These are phyloP conservation scores for Camptogramma bilineatum DNA, from an alignment of 2,888 invertebrate genomes.

Conservation along the genomic window DNA sequence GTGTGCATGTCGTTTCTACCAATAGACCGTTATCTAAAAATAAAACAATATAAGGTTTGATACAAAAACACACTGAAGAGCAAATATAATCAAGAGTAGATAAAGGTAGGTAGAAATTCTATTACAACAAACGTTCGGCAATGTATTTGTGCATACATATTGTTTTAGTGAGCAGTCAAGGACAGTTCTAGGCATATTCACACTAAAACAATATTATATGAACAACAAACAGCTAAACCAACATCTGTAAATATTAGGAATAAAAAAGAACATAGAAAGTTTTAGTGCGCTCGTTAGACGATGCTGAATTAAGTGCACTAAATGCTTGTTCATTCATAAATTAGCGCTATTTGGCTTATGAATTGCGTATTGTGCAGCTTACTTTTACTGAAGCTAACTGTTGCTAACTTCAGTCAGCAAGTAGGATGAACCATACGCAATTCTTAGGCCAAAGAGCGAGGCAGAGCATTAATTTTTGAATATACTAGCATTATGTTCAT, in stretches of 20 bases:
- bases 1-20: conserved; percentile 6
- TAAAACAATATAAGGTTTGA: background rate
- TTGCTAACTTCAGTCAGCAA: too few relatives aligned
- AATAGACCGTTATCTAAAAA: background rate
- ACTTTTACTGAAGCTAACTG: too few relatives aligned
- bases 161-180: background rate
- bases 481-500: too few relatives aligned
- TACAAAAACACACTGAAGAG: background rate
- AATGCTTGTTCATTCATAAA: too few relatives aligned
- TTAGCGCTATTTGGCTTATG: too few relatives aligned
- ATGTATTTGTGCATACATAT: background rate
- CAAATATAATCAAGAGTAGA: background rate
- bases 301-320: too few relatives aligned
- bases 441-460: too few relatives aligned
- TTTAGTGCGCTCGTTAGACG: too few relatives aligned
- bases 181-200: too few relatives aligned
- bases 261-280: background rate
- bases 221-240: background rate
- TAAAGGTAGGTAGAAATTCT: background rate
- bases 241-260: background rate
- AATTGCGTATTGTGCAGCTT: too few relatives aligned
- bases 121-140: background rate
- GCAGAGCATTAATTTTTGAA: too few relatives aligned
- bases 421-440: too few relatives aligned
- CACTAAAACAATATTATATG: background rate